phyloP scores from a whole-genome alignment of 2,113 vertebrate species.

The Apodemus sylvaticus region DNA sequence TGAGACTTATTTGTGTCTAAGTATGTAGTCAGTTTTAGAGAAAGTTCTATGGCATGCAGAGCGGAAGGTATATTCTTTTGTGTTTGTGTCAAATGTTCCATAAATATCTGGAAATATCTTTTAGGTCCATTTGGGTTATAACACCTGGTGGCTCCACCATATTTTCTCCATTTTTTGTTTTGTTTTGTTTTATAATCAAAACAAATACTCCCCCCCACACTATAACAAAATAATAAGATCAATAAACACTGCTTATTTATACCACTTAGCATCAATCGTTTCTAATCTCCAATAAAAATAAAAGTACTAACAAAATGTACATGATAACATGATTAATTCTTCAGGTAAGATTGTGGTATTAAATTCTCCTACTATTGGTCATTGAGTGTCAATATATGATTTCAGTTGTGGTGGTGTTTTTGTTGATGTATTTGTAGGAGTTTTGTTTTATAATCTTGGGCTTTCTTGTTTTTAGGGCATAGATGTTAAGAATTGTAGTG shows the following conservation, averaged over 20 bases:
- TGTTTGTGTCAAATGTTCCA: neutral
- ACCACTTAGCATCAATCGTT: neutral
- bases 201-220: neutral
- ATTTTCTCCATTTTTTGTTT: neutral
- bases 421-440: neutral
- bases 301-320: neutral
- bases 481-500: neutral
- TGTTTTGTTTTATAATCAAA: too few relatives aligned
- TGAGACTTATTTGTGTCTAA: neutral
- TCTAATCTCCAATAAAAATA: neutral
- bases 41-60: neutral
- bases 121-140: neutral
- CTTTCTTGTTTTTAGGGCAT: neutral
- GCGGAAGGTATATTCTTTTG: neutral
- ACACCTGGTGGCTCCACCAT: neutral
- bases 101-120: neutral
- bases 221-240: neutral
- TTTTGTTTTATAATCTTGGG: neutral
- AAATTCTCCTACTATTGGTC: neutral
- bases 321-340: neutral
- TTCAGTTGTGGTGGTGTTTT: neutral
- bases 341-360: too few relatives aligned
- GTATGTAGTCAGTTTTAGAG: neutral
- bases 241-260: neutral
- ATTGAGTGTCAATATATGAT: neutral